These are phyloP conservation scores for Heliconius hortense DNA, from an alignment of 2,888 invertebrate genomes.

Conservation along the genomic window DNA sequence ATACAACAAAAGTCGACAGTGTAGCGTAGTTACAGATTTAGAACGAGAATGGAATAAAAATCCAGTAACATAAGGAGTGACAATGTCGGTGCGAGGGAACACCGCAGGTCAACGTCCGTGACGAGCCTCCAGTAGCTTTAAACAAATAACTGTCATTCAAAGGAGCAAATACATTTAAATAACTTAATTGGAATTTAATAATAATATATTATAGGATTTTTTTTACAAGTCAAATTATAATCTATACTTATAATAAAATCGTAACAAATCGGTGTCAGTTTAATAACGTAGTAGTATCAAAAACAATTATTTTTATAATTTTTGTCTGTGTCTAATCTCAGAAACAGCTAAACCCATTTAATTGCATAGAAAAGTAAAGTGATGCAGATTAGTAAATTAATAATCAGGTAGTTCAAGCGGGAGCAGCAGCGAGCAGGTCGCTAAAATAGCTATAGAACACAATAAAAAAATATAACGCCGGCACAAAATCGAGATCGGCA, in stretches of 20 bases:
- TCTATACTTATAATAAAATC: neutral
- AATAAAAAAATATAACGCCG: constrained; percentile 3
- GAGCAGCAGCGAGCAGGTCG: too few species aligned
- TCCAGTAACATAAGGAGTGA: constrained; percentile 28
- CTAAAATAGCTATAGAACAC: too few species aligned
- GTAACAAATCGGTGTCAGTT: too few species aligned
- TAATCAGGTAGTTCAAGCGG: too few species aligned
- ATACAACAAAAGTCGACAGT: neutral
- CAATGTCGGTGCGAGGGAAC: constrained; percentile 40
- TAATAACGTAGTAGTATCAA: too few species aligned
- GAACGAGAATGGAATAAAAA: constrained; percentile 15
- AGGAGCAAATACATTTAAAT: constrained; percentile 28
- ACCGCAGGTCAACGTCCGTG: constrained; percentile 44
- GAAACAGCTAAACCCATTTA: too few species aligned
- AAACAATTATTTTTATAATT: too few species aligned
- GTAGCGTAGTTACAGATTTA: neutral
- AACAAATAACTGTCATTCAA: constrained; percentile 38
- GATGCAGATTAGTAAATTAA: too few species aligned
- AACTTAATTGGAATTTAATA: constrained; percentile 22
- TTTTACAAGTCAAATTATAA: constrained; percentile 14
- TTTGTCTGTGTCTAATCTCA: too few species aligned
- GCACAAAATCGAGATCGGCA: neutral
- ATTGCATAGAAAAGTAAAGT: too few species aligned
- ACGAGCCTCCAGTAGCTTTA: constrained; percentile 43
- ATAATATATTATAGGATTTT: neutral